Percentiles rank a stretch among this genome's conserved stretches.
phyloP scores from a whole-genome alignment of 2,888 invertebrate genomes.

The Nowickia ferox region DNA sequence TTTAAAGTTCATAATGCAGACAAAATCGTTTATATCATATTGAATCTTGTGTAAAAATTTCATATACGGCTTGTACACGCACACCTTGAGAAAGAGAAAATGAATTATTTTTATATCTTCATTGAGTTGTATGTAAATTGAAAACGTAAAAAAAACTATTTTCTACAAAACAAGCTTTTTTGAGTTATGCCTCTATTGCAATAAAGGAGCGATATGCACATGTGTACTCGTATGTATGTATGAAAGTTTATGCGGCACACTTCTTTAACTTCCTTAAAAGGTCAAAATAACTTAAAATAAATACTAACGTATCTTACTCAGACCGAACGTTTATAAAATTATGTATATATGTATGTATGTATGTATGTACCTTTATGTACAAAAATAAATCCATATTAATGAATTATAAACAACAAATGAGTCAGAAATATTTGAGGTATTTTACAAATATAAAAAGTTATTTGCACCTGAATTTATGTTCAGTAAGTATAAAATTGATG shows the following conservation, averaged over 20 bases:
- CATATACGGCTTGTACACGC: too few species aligned
- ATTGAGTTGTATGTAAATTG: too few species aligned
- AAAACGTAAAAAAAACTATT: too few species aligned
- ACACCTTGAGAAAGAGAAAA: too few species aligned
- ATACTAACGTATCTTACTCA: conserved; percentile 12
- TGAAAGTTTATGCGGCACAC: conserved; percentile 33
- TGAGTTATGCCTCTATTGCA: too few species aligned
- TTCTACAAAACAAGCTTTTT: too few species aligned
- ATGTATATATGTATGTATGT: too few species aligned
- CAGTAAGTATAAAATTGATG: neutral
- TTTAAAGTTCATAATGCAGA: too few species aligned
- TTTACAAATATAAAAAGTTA: conserved; percentile 17
- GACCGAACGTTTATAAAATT: neutral
- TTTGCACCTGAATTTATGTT: conserved; percentile 46
- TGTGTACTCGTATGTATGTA: too few species aligned
- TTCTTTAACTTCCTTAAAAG: conserved; percentile 66
- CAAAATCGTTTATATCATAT: too few species aligned
- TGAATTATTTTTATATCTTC: too few species aligned
- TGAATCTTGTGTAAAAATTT: too few species aligned
- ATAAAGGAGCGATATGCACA: neutral
- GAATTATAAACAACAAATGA: conserved; percentile 42
- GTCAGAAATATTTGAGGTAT: conserved; percentile 47
- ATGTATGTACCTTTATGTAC: neutral
- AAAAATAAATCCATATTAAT: conserved; percentile 12
- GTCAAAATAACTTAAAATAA: conserved; percentile 45